phyloP scores from a whole-genome alignment of 2,113 vertebrate species.

The Promerops cafer region DNA sequence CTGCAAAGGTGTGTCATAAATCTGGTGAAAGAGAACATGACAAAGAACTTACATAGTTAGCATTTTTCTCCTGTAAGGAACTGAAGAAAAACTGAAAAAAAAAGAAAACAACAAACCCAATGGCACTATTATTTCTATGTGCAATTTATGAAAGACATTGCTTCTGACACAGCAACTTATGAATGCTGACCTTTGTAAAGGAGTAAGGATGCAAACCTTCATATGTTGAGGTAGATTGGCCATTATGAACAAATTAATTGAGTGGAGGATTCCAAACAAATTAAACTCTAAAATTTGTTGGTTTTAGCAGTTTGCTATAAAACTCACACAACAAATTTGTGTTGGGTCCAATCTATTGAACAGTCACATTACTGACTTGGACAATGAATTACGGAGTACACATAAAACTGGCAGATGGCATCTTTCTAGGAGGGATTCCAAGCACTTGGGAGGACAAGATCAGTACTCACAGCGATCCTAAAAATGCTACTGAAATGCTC shows the following conservation, averaged over 20 bases:
- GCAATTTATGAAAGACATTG: neutral
- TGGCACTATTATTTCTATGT: neutral
- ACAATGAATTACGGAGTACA: neutral
- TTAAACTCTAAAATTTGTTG: neutral
- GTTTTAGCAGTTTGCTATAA: neutral
- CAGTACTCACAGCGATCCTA: neutral
- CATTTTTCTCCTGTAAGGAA: conserved; percentile 7
- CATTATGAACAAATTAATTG: neutral
- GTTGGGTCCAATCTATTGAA: neutral
- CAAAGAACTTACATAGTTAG: neutral
- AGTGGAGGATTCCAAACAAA: neutral
- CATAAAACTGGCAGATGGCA: conserved; percentile 7
- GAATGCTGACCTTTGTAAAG: neutral
- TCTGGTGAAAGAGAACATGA: neutral
- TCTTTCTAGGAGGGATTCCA: conserved; percentile 1
- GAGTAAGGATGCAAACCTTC: neutral
- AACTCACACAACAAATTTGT: neutral
- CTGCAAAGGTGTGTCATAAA: conserved; percentile 33
- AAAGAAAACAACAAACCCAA: neutral
- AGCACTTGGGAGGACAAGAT: neutral
- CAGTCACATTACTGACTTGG: neutral
- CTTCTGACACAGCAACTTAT: neutral
- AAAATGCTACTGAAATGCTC: neutral
- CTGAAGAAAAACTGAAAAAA: neutral
- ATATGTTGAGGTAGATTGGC: neutral